Conservation (phyloP, 2,113 vertebrate genomes). For the Salvelinus alpinus region DNA sequence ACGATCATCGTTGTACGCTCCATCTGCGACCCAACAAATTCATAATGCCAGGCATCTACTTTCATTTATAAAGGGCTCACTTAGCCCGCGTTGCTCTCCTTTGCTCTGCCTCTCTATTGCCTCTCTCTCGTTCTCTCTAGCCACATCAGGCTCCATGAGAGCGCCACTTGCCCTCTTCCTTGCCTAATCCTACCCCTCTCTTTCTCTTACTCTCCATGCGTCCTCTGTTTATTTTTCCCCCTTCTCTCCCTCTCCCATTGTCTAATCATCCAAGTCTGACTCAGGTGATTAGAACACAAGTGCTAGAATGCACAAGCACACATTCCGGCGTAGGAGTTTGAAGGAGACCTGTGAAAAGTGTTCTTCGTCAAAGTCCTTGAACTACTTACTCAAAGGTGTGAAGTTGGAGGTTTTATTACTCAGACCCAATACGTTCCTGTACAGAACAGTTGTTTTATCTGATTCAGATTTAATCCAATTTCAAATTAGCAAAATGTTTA, state of each 20-base stretch:
- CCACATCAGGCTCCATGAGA: constrained; percentile 40
- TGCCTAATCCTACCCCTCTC: constrained; percentile 50
- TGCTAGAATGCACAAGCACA: not conserved
- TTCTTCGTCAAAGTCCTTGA: no score
- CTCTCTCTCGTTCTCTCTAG: constrained; percentile 12
- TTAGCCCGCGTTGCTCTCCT: constrained; percentile 64
- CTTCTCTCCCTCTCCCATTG: not conserved
- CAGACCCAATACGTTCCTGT: no score
- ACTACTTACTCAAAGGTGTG: no score
- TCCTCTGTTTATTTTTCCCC: not conserved
- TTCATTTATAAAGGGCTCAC: constrained; percentile 92
- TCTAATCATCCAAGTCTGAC: no score
- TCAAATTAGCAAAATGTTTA: no score
- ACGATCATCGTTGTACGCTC: constrained; percentile 89
- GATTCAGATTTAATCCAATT: not conserved
- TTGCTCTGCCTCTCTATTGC: constrained; percentile 27
- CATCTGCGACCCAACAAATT: constrained; percentile 88
- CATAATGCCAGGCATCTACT: constrained; percentile 97
- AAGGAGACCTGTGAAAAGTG: no score
- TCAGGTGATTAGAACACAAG: not conserved
- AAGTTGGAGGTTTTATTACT: no score
- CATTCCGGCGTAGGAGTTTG: not conserved
- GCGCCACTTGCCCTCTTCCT: constrained; percentile 46
- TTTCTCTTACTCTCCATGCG: constrained; percentile 15
- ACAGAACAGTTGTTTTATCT: not conserved